These are phyloP conservation scores for Alcedo atthis DNA, from an alignment of 2,797 vertebrate genomes.

Conservation along the genomic window DNA sequence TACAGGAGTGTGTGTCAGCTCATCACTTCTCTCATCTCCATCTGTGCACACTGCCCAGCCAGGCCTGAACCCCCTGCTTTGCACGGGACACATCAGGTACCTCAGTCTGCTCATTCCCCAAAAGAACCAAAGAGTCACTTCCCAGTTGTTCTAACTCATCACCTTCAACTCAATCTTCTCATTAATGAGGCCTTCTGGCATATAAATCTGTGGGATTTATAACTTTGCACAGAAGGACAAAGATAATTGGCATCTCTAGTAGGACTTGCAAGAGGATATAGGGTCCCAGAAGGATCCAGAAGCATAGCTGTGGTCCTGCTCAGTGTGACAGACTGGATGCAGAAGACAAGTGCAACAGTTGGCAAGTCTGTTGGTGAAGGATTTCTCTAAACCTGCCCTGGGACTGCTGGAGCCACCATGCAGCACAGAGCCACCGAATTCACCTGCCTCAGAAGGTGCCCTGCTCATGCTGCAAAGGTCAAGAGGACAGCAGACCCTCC, in stretches of 20 bases:
- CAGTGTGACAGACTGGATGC: fast-evolving
- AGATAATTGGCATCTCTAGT: neutral
- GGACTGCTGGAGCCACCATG: neutral
- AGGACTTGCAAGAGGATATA: neutral
- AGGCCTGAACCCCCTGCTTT: neutral
- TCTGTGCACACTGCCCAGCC: fast-evolving
- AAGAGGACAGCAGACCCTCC: neutral
- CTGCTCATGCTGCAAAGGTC: neutral
- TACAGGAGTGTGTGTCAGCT: fast-evolving
- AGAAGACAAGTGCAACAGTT: fast-evolving
- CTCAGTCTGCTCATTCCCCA: fast-evolving
- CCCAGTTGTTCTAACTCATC: neutral
- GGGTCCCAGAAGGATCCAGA: neutral
- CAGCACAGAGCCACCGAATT: fast-evolving
- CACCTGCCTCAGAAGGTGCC: neutral
- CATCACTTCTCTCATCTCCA: neutral
- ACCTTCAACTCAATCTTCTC: neutral
- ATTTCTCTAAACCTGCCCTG: fast-evolving
- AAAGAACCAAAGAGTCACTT: fast-evolving
- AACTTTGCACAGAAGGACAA: neutral
- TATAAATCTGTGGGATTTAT: neutral
- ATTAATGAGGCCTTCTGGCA: neutral
- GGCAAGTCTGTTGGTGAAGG: neutral
- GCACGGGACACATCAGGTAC: fast-evolving
- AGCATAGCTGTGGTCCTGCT: neutral